Conservation (phyloP, 2,888 invertebrate species). For the Rhagonycha fulva region DNA sequence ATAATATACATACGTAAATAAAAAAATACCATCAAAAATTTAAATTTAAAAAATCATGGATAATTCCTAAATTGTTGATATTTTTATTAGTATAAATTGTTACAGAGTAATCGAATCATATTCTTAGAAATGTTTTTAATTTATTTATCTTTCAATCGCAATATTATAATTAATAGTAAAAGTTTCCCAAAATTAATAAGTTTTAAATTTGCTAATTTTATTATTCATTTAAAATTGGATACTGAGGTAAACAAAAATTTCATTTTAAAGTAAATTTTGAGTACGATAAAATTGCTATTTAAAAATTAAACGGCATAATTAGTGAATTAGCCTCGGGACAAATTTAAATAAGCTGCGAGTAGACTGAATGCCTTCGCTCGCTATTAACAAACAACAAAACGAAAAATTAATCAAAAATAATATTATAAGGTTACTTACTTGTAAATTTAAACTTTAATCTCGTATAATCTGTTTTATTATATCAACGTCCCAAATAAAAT, state of each 20-base stretch:
- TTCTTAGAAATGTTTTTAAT: not conserved
- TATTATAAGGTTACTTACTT: not conserved
- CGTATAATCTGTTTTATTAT: not conserved
- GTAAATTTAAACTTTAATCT: not conserved
- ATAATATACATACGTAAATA: not conserved
- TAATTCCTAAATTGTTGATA: not conserved
- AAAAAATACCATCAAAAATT: not conserved
- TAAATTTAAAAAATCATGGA: not conserved
- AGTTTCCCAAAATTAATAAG: not conserved
- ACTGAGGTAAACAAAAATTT: not conserved
- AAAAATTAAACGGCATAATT: slow-evolving; percentile 32
- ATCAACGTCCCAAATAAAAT: not conserved
- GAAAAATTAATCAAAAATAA: not conserved
- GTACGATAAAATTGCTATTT: not conserved
- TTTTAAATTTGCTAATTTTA: not conserved
- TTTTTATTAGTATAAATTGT: not conserved
- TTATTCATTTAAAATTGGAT: not conserved
- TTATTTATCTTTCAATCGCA: not conserved
- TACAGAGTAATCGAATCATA: not conserved
- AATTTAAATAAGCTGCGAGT: slow-evolving; percentile 23
- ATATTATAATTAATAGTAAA: not conserved
- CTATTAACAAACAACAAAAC: not conserved
- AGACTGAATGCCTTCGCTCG: not conserved
- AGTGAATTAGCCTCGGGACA: slow-evolving; percentile 34
- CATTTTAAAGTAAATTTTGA: not conserved